Percentiles rank a stretch among this genome's conserved stretches.
Conservation (phyloP, 2,888 invertebrate genomes). For the Conomelus anceps region DNA sequence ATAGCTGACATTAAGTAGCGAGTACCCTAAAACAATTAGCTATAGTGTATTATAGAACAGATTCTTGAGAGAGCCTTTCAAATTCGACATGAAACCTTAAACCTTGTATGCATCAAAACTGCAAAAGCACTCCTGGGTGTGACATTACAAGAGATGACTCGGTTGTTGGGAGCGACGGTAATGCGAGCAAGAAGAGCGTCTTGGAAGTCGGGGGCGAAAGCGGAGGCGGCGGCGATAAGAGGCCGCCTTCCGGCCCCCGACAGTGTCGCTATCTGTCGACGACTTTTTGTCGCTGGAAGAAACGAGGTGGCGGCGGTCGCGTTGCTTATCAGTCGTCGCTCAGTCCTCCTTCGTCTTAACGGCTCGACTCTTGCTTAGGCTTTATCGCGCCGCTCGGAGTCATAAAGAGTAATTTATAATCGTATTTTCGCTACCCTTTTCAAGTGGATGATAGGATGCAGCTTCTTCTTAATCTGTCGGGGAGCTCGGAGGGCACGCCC, state of each 20-base stretch:
- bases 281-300: constrained; percentile 25
- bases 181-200: neutral
- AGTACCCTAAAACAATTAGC: no score
- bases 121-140: constrained; percentile 12
- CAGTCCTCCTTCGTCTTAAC: constrained; percentile 24
- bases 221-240: constrained; percentile 14
- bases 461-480: neutral
- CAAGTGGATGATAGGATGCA: neutral
- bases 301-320: neutral
- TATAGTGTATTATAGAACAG: no score
- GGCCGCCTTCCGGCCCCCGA: neutral
- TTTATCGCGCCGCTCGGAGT: constrained; percentile 25
- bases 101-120: constrained; percentile 5
- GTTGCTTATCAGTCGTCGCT: constrained; percentile 22
- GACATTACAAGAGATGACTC: constrained; percentile 6
- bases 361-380: constrained; percentile 15
- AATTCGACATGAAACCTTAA: neutral
- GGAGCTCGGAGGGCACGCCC: neutral
- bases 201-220: neutral
- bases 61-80: neutral
- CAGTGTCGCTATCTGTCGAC: constrained; percentile 14
- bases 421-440: constrained; percentile 26
- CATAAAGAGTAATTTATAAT: constrained; percentile 28
- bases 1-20: no score
- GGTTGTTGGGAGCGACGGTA: neutral